These are phyloP conservation scores for Centroberyx gerrardi DNA, from an alignment of 2,797 vertebrate species.

Conservation along the genomic window DNA sequence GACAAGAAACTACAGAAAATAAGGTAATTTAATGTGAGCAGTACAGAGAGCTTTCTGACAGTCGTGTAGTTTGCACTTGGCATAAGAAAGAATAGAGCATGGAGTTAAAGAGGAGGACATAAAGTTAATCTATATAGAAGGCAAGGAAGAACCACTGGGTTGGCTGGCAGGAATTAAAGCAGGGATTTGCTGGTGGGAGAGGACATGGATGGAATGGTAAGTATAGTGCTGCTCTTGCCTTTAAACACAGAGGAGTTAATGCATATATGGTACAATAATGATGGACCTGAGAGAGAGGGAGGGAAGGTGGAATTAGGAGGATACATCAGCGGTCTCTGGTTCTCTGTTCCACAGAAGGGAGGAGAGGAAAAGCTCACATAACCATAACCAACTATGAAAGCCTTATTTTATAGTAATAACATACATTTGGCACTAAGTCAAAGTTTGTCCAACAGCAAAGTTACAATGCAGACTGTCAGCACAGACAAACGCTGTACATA, in stretches of 20 bases:
- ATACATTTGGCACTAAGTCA: not conserved
- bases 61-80: not conserved
- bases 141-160: conserved; percentile 30
- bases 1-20: conserved; percentile 25
- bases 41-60: not conserved
- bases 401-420: no score
- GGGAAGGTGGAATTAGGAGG: conserved; percentile 6
- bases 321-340: conserved; percentile 2
- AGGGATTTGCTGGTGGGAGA: conserved; percentile 29
- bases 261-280: not conserved
- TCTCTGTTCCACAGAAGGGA: not conserved
- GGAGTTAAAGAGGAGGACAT: conserved; percentile 26
- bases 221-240: conserved; percentile 23
- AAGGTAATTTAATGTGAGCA: conserved; percentile 25
- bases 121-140: conserved; percentile 37
- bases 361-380: no score
- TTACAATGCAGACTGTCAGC: not conserved
- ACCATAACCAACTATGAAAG: no score
- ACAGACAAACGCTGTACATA: not conserved
- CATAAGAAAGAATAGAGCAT: not conserved
- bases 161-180: conserved; percentile 46
- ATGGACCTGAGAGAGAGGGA: not conserved
- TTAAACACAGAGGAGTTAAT: conserved; percentile 37
- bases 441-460: not conserved
- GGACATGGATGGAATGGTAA: conserved; percentile 31